These are phyloP conservation scores for Glyphotaelius pellucidus DNA, from an alignment of 2,888 invertebrate genomes.

Conservation along the genomic window DNA sequence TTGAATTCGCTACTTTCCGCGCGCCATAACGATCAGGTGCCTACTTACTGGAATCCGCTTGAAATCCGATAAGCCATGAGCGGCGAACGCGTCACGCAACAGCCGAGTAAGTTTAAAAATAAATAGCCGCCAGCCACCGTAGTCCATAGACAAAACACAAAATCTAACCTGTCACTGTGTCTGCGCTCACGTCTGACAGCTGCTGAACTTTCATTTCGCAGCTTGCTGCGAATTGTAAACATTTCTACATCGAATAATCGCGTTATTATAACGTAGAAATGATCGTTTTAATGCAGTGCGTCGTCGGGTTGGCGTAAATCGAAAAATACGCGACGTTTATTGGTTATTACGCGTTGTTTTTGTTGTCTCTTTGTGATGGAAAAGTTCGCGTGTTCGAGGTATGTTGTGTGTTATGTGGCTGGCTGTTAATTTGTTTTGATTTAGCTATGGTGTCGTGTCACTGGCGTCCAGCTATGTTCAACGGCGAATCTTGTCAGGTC, in stretches of 20 bases:
- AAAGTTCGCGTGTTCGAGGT: conserved; percentile 44
- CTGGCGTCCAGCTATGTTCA: neutral
- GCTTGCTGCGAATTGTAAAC: conserved; percentile 18
- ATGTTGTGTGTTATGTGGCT: conserved; percentile 23
- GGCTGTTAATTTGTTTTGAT: conserved; percentile 24
- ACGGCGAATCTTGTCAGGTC: neutral
- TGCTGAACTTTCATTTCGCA: conserved; percentile 36
- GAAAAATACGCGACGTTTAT: neutral
- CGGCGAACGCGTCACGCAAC: conserved; percentile 17
- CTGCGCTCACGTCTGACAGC: conserved; percentile 38
- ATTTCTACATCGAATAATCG: conserved; percentile 26
- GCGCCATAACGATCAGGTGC: neutral
- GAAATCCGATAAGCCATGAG: conserved; percentile 7
- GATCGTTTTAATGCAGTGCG: conserved; percentile 2
- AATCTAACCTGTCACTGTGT: conserved; percentile 18
- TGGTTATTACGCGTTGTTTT: conserved; percentile 22
- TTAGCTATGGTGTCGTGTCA: conserved; percentile 29
- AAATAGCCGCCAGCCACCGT: neutral
- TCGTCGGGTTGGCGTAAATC: conserved; percentile 5
- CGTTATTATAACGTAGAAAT: neutral
- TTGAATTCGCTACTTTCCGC: neutral
- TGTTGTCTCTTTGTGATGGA: conserved; percentile 43
- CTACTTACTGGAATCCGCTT: neutral
- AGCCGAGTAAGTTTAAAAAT: conserved; percentile 20
- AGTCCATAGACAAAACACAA: conserved; percentile 27